phyloP scores from a whole-genome alignment of 2,113 vertebrate species.

The Eidolon helvum region DNA sequence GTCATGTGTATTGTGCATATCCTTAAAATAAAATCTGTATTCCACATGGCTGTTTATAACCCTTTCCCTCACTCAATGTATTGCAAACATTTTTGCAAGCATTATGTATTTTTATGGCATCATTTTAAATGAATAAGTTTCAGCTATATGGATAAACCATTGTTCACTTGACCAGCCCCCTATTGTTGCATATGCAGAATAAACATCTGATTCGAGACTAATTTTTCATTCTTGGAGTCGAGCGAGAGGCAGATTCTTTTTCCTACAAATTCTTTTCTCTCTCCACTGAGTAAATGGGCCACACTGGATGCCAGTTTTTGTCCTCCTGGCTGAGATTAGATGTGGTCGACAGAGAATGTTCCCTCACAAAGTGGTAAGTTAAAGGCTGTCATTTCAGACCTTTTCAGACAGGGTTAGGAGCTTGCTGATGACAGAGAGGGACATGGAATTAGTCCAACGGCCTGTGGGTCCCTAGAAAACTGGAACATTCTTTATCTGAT shows the following conservation, averaged over 20 bases:
- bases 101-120: fast-evolving
- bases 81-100: fast-evolving
- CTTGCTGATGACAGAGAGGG: not conserved
- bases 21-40: too few relatives aligned
- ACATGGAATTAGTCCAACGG: not conserved
- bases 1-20: fast-evolving
- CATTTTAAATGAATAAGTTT: fast-evolving
- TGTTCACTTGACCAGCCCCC: too few relatives aligned
- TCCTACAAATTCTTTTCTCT: not conserved
- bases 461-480: not conserved
- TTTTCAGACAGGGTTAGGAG: not conserved
- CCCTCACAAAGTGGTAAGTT: not conserved
- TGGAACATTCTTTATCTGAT: not conserved
- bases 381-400: not conserved
- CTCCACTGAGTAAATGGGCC: not conserved
- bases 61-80: fast-evolving
- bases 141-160: fast-evolving
- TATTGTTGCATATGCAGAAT: not conserved
- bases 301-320: fast-evolving
- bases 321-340: not conserved
- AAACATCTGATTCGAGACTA: not conserved
- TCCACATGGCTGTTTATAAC: fast-evolving
- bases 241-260: not conserved
- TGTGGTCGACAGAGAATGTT: not conserved
- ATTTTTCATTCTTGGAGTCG: not conserved